A percentile compares a stretch with the other conserved stretches of the same genome.
phyloP scores from a whole-genome alignment of 2,797 vertebrate species.

The Dermochelys coriacea region DNA sequence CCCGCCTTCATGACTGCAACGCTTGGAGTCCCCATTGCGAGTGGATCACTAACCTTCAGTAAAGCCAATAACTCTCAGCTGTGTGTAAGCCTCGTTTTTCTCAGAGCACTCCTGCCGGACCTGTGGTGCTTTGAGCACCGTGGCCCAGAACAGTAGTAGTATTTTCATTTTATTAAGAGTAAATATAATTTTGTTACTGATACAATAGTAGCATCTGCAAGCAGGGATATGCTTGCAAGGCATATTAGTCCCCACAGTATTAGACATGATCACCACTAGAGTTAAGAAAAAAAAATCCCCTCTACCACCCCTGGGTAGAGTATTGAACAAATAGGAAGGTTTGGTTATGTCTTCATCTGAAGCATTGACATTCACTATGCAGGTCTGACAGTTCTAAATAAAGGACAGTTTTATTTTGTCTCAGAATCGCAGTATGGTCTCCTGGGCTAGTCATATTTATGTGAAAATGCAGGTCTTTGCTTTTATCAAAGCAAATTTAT shows the following conservation, averaged over 20 bases:
- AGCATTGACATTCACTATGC: constrained; percentile 18
- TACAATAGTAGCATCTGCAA: not conserved
- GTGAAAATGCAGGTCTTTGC: constrained; percentile 25
- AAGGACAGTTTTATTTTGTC: constrained; percentile 36
- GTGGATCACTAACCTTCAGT: no score
- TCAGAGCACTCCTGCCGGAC: no score
- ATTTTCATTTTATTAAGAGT: not conserved
- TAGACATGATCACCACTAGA: not conserved
- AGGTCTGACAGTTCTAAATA: constrained; percentile 38
- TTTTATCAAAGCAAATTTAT: constrained; percentile 23
- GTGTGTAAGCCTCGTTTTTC: no score
- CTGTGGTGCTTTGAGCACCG: no score
- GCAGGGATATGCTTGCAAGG: not conserved
- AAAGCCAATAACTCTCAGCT: no score
- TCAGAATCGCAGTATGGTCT: constrained; percentile 26
- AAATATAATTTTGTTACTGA: not conserved
- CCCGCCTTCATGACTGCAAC: no score
- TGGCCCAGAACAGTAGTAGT: not conserved
- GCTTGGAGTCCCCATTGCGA: no score
- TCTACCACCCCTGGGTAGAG: rapidly evolving
- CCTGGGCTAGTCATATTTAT: constrained; percentile 55
- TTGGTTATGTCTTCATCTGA: not conserved
- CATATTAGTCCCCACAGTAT: rapidly evolving
- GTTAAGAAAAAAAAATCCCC: not conserved
- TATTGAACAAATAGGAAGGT: not conserved